Evolutionary conservation across 2,113 vertebrate genomes (phyloP), one percentile per base, ranked within the genome.

Genomic region (Corapipo altera): DNA sequence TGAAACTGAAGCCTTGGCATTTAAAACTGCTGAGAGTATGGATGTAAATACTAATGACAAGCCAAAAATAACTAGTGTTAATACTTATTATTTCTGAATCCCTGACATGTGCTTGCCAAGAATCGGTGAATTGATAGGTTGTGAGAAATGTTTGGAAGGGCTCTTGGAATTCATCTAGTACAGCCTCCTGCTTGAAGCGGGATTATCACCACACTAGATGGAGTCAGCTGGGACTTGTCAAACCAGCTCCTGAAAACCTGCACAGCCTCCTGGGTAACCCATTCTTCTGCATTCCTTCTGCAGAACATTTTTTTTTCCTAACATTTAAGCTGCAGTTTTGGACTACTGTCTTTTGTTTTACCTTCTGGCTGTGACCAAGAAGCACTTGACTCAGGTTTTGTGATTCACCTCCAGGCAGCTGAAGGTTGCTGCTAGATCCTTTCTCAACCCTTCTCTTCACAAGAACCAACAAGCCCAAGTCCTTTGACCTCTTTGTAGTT

Each of bases 61-160:
- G 85, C 88, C 78, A 48, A 83, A 94, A 97, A 93, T 94, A 94
- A 55, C 64, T 41, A 39, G 18, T 57, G 76, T 30, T 94, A 95
- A 95, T 93, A 62, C 14, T 91, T 86, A 85, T 85, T 93, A 92
- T 91, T 96, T 93, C 67, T 94, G 91, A 93, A 32, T 76, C 66
- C 74, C 35, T 95, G 61, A 62, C 82, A 16, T 1, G 41, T 30
- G 72, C 83, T 88, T 92, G 95, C 85, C 91, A 88, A 64, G 91
- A 62, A 16, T 7, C 0, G 1, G 30, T 23, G 67, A 84, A 57
- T 27, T 74, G 88, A 43, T 76, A 54, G 58, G 26, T 21, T 67
- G 81, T 82, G 92, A 91, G 91, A 48, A 85, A 32, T 58, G 64
- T 67, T 85, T 58, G 79, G 37, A 81, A 79, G 37, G 62, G 35